Percentiles rank a stretch among this genome's conserved stretches.
Evolutionary conservation across 2,113 vertebrate species (phyloP).

Genomic region (Passer domesticus): DNA sequence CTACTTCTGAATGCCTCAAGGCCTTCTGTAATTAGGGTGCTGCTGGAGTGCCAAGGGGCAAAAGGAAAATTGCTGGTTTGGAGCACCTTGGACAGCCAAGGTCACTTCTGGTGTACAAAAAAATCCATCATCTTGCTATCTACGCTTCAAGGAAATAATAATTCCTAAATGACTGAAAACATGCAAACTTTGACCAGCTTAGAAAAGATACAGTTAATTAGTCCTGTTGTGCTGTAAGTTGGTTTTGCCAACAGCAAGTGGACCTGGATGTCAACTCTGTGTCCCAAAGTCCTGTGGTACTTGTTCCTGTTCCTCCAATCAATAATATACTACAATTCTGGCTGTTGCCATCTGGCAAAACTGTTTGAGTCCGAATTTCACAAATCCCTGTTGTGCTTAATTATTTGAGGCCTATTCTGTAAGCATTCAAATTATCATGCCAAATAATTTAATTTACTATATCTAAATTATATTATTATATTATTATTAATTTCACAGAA

Average conservation of each 20-base stretch:
- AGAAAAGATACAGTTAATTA: background rate
- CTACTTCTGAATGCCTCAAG: background rate
- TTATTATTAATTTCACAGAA: background rate
- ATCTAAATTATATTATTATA: background rate
- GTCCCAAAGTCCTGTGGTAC: background rate
- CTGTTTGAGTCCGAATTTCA: background rate
- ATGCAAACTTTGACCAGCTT: background rate
- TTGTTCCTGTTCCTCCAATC: background rate
- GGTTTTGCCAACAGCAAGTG: background rate
- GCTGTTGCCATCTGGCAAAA: background rate
- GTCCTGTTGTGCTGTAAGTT: background rate
- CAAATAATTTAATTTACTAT: background rate
- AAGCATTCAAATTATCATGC: background rate
- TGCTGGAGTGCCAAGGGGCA: background rate
- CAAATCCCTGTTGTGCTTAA: background rate
- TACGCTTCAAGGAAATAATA: background rate
- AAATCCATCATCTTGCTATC: background rate
- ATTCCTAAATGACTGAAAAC: background rate
- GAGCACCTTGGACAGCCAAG: background rate
- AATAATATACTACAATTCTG: background rate
- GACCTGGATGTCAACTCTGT: background rate
- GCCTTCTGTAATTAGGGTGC: background rate
- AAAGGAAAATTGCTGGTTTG: background rate
- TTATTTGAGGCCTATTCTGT: background rate
- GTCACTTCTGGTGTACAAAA: background rate